Percentiles rank a stretch among this genome's conserved stretches.
Conservation (phyloP, 2,888 invertebrate species). For the Galerucella pusilla region DNA sequence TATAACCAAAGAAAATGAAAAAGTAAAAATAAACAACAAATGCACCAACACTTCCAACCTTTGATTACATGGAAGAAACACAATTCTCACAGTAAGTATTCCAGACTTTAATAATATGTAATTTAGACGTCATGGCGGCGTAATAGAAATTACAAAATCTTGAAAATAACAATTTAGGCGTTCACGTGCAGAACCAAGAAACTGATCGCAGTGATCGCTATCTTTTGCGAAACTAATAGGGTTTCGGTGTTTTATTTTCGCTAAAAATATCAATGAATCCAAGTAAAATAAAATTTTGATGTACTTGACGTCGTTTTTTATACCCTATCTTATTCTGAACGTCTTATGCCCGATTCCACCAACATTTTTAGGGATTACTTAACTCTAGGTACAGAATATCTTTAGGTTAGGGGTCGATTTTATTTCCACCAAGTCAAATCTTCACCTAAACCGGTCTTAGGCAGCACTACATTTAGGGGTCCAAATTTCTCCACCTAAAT, state of each 20-base stretch:
- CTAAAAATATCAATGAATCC: background rate
- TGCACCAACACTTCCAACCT: constrained; percentile 34
- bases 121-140: constrained; percentile 49
- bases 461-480: no score
- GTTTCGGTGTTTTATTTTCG: background rate
- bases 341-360: no score
- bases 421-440: no score
- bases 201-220: constrained; percentile 56
- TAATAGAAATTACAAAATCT: constrained; percentile 56
- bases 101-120: constrained; percentile 41
- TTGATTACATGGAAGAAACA: constrained; percentile 38
- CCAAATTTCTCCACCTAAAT: no score
- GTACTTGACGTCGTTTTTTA: no score
- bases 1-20: constrained; percentile 31
- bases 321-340: no score
- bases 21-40: constrained; percentile 32
- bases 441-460: no score
- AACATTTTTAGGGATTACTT: no score
- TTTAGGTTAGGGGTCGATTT: no score
- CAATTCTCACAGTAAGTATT: constrained; percentile 43
- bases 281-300: background rate
- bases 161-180: constrained; percentile 53
- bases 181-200: constrained; percentile 58
- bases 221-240: constrained; percentile 21
- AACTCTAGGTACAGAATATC: no score